phyloP scores from a whole-genome alignment of 2,888 invertebrate species.

The Dynastes grantii region DNA sequence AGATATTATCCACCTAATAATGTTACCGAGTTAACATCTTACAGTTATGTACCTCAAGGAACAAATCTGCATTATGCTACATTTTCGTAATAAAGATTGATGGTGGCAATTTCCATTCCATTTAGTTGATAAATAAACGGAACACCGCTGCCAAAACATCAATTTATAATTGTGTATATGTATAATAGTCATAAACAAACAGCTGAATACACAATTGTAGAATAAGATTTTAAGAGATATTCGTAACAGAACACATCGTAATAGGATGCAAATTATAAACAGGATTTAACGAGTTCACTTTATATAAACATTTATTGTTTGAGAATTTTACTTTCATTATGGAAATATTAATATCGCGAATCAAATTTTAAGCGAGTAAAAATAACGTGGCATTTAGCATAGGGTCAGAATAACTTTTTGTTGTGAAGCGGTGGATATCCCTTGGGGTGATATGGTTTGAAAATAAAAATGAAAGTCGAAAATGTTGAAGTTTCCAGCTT shows the following conservation, averaged over 20 bases:
- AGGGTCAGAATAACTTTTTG: too few relatives aligned
- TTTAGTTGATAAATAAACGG: not conserved
- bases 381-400: too few relatives aligned
- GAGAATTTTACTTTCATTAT: not conserved
- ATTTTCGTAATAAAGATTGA: not conserved
- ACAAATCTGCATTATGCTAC: not conserved
- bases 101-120: not conserved
- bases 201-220: not conserved
- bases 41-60: too few relatives aligned
- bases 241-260: slow-evolving; percentile 18
- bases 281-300: slow-evolving; percentile 3
- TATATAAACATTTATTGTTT: not conserved
- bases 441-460: too few relatives aligned
- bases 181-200: not conserved
- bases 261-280: slow-evolving; percentile 9
- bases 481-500: too few relatives aligned
- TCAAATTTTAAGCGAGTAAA: too few relatives aligned
- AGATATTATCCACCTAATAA: too few relatives aligned
- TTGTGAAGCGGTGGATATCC: too few relatives aligned
- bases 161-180: not conserved
- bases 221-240: slow-evolving; percentile 3
- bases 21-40: too few relatives aligned
- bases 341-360: not conserved
- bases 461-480: too few relatives aligned
- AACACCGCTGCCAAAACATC: not conserved